Evolutionary conservation across 92 coral and sea anemone species (phyloP).

Genomic region (Bergia puertoricense): DNA sequence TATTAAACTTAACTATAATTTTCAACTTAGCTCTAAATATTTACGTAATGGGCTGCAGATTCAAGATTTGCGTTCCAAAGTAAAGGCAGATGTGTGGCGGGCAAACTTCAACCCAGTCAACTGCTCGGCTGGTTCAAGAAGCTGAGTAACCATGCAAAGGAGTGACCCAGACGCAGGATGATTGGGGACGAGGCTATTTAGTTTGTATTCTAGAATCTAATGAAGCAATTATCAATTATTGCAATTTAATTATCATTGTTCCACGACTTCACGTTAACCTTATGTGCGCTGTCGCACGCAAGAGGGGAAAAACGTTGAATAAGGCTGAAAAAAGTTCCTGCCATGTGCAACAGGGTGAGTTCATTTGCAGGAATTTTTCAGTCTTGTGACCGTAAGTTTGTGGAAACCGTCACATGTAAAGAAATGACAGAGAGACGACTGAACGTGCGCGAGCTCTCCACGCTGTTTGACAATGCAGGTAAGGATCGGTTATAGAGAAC

Average conservation of each 20-base stretch:
- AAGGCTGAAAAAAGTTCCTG: neutral
- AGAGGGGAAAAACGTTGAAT: too few species aligned
- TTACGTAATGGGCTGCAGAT: too few species aligned
- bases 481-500: neutral
- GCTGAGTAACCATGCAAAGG: too few species aligned
- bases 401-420: neutral
- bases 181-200: neutral
- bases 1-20: too few species aligned
- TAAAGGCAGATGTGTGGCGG: too few species aligned
- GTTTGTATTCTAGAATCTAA: too few species aligned
- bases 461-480: constrained; percentile 20
- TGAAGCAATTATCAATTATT: too few species aligned
- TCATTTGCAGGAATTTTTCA: neutral
- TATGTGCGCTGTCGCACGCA: too few species aligned
- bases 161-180: neutral
- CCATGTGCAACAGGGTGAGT: neutral
- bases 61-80: too few species aligned
- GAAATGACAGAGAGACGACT: constrained; percentile 18
- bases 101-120: too few species aligned
- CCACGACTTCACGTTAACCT: neutral
- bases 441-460: constrained; percentile 28
- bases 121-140: too few species aligned
- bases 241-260: neutral
- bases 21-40: too few species aligned
- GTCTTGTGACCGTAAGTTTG: neutral